Conservation (phyloP, 2,113 vertebrate genomes). For the Bubo scandiacus region DNA sequence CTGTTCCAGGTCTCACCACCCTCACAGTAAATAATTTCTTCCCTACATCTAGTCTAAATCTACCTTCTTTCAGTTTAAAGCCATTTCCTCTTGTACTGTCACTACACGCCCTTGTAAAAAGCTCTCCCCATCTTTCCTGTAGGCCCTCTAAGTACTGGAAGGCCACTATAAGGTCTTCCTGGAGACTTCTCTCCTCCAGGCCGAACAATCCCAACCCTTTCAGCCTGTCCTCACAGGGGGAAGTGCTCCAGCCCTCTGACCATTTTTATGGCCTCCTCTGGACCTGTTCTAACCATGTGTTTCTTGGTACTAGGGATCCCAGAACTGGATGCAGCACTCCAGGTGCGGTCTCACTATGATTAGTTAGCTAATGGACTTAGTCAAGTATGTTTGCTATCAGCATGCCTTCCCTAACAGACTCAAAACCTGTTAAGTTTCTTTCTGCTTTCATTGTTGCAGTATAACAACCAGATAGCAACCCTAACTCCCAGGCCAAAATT, state of each 20-base stretch:
- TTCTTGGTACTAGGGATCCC: neutral
- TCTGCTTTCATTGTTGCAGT: neutral
- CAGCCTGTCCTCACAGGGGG: neutral
- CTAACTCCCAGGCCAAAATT: neutral
- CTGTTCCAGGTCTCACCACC: too few species aligned
- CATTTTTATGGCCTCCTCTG: neutral
- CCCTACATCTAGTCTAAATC: too few species aligned
- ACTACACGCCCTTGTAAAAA: too few species aligned
- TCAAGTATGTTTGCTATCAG: neutral
- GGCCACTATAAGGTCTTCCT: accelerated
- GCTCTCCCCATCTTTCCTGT: too few species aligned
- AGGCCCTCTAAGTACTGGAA: neutral
- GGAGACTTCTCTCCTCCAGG: neutral
- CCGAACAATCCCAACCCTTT: neutral
- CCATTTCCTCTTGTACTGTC: too few species aligned
- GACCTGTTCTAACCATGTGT: neutral
- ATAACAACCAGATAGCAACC: neutral
- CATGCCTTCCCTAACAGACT: neutral
- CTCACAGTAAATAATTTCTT: too few species aligned
- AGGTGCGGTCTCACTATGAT: neutral
- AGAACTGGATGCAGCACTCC: neutral
- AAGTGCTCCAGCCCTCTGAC: neutral
- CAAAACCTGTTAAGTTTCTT: neutral
- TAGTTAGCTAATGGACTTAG: neutral
- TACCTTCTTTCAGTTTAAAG: too few species aligned